These are phyloP conservation scores for Ypsolopha scabrella DNA, from an alignment of 2,888 invertebrate genomes.

Conservation along the genomic window DNA sequence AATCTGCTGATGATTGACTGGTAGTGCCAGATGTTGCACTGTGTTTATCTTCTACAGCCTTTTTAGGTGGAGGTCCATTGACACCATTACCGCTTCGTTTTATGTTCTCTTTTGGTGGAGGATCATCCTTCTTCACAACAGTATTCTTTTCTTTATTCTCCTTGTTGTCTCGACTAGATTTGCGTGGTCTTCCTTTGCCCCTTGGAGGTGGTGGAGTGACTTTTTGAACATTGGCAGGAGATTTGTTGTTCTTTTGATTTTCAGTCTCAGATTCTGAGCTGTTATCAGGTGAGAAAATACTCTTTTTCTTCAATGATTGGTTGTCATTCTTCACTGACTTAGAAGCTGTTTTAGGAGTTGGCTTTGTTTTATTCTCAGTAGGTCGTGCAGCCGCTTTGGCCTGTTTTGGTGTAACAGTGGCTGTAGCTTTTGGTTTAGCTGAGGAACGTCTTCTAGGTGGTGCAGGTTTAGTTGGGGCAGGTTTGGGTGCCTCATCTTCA, in stretches of 20 bases:
- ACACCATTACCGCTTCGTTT: constrained; percentile 42
- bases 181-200: constrained; percentile 39
- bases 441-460: constrained; percentile 62
- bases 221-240: constrained; percentile 31
- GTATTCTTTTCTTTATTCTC: constrained; percentile 23
- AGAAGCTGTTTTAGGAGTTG: constrained; percentile 42
- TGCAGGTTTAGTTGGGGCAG: constrained; percentile 37
- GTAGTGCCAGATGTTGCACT: constrained; percentile 57
- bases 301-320: constrained; percentile 72
- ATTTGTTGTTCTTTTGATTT: constrained; percentile 29
- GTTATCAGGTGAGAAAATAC: constrained; percentile 87
- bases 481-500: constrained; percentile 70
- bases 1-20: constrained; percentile 57
- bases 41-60: constrained; percentile 38
- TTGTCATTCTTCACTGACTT: constrained; percentile 32
- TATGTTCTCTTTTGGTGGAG: constrained; percentile 22
- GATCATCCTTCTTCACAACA: constrained; percentile 34
- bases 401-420: constrained; percentile 70
- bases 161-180: constrained; percentile 47
- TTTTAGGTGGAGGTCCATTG: constrained; percentile 55
- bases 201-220: constrained; percentile 23
- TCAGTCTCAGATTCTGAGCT: constrained; percentile 58
- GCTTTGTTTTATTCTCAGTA: constrained; percentile 52
- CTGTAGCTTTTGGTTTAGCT: constrained; percentile 73
- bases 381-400: constrained; percentile 39